phyloP scores from a whole-genome alignment of 2,113 vertebrate genomes.

The Propithecus coquereli region DNA sequence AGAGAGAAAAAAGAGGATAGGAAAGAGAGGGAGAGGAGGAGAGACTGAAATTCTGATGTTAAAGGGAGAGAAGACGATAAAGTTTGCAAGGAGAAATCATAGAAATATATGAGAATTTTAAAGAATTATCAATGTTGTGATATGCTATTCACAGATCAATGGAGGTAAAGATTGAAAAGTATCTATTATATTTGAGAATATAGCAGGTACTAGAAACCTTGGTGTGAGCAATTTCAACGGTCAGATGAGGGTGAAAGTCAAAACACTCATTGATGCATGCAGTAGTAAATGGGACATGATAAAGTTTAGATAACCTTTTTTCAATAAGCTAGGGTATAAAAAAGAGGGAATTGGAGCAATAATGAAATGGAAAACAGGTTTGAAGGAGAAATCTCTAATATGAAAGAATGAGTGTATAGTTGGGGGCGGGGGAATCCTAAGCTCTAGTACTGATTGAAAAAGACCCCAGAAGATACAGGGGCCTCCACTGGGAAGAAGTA shows the following conservation, averaged over 20 bases:
- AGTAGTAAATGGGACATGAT: not conserved
- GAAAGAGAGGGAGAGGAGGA: not conserved
- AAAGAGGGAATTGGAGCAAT: not conserved
- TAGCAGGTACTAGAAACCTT: not conserved
- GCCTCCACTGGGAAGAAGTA: not conserved
- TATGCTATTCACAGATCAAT: not conserved
- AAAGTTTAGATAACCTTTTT: not conserved
- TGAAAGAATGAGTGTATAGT: not conserved
- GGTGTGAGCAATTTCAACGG: not conserved
- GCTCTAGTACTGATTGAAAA: not conserved
- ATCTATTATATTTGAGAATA: not conserved
- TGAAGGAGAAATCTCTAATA: not conserved
- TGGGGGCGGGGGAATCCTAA: not conserved
- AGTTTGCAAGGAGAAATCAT: not conserved
- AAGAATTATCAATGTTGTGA: not conserved
- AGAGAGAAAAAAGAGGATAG: not conserved
- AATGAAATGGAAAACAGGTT: not conserved
- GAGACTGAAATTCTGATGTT: not conserved
- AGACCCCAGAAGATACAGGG: not conserved
- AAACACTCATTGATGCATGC: not conserved
- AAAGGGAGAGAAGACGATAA: not conserved
- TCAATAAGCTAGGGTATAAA: not conserved
- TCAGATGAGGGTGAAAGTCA: not conserved
- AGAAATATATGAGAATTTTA: not conserved
- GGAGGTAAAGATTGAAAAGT: not conserved